Evolutionary conservation across 2,797 vertebrate species (phyloP), one percentile per base, ranked within the genome.

Genomic region (Hippocampus kuda): DNA sequence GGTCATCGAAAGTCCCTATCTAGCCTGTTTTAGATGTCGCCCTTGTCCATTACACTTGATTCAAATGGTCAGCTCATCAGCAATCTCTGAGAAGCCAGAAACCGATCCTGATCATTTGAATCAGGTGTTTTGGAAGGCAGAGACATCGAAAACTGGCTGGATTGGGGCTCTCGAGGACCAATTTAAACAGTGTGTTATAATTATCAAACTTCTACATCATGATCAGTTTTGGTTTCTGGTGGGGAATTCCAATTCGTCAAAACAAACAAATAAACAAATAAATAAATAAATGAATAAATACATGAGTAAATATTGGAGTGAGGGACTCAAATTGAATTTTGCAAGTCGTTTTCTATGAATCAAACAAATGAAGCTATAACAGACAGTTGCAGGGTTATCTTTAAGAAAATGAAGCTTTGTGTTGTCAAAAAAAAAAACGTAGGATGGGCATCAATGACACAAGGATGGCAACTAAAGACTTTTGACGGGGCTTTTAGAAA

Each of bases 401-500:
- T 18, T 8, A 7, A 24, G 22, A 63, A 63, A 63, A 63, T n/a
- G 3, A 42, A 63, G 20, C 41, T 9, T 41, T 24, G 38, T n/a
- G 38, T 3, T 34, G 13, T 11, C 24, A 13, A 59, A 44, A 74
- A 53, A 75, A 59, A 38, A 38, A 38, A 38, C 6, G 24, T 72
- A 72, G 56, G 72, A 75, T 67, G 13, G 57, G 73, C 75, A 78
- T 82, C 77, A 77, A 51, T 78, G 75, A 75, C 78, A 79, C 68
- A 76, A 77, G 77, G 70, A 74, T 78, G 70, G 82, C 66, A 67
- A 75, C 70, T 74, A 68, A 80, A 83, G 81, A 84, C 79, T 79
- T 85, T 76, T 82, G 79, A 79, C 76, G 61, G 73, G 41, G 73
- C 75, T 79, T 77, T 79, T 65, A 68, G 71, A 80, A 69, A 78